Conservation (phyloP, 2,113 vertebrate species). For the Scartelaos histophorus region DNA sequence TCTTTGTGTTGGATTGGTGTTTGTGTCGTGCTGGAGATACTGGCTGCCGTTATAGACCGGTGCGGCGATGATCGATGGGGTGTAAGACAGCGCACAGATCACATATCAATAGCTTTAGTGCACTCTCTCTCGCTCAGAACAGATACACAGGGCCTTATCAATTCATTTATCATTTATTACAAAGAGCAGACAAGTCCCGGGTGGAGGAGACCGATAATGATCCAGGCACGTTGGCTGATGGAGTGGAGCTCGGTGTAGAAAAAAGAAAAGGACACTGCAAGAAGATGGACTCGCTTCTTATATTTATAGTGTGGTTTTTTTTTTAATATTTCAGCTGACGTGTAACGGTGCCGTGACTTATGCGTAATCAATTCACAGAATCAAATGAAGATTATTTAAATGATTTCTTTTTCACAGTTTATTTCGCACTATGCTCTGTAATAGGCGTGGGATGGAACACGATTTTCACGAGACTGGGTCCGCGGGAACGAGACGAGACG, state of each 20-base stretch:
- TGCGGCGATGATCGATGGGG: conserved; percentile 53
- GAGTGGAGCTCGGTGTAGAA: conserved; percentile 20
- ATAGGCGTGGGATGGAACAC: too few species aligned
- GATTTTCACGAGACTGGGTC: too few species aligned
- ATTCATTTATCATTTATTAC: conserved; percentile 53
- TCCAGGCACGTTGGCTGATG: conserved; percentile 14
- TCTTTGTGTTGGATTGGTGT: conserved; percentile 57
- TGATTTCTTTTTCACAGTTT: too few species aligned
- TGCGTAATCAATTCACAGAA: too few species aligned
- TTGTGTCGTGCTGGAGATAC: conserved; percentile 45
- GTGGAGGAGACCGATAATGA: conserved; percentile 24
- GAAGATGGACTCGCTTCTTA: background rate
- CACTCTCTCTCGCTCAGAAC: background rate
- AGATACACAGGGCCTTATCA: conserved; percentile 9
- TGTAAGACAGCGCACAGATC: conserved; percentile 35
- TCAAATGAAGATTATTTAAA: too few species aligned
- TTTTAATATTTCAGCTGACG: too few species aligned
- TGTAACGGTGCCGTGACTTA: too few species aligned
- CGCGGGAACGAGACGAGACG: too few species aligned
- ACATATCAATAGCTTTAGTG: conserved; percentile 41
- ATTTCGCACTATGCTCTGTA: too few species aligned
- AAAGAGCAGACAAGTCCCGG: conserved; percentile 28
- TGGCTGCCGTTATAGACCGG: conserved; percentile 61
- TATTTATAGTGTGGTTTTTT: background rate
- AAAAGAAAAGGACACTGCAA: conserved; percentile 11